Evolutionary conservation across 92 coral and sea anemone genomes (phyloP).

Genomic region (Actinernus sp.): DNA sequence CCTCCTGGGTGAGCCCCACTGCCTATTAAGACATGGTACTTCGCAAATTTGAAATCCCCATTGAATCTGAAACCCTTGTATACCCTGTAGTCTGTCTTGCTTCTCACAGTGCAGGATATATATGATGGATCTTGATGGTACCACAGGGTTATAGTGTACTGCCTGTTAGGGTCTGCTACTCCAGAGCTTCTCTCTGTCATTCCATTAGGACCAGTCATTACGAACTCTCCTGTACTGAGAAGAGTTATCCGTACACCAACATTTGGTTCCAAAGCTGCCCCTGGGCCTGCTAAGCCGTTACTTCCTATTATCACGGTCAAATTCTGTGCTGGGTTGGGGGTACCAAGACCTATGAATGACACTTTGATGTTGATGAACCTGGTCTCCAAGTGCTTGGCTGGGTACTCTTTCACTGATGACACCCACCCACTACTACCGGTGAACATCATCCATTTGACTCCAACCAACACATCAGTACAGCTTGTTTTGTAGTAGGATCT

Average conservation of each 20-base stretch:
- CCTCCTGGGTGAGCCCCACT: neutral
- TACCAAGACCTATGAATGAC: conserved; percentile 12
- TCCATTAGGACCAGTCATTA: conserved; percentile 15
- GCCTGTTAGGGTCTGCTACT: conserved; percentile 14
- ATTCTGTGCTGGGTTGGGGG: conserved; percentile 6
- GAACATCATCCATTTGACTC: conserved; percentile 70
- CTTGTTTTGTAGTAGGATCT: conserved; percentile 6
- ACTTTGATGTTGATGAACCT: neutral
- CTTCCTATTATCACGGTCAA: conserved; percentile 19
- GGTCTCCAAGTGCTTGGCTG: neutral
- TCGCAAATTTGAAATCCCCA: neutral
- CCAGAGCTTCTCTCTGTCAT: neutral
- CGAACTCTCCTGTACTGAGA: conserved; percentile 10
- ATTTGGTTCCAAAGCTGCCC: neutral
- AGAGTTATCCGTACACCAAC: conserved; percentile 12
- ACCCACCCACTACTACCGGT: conserved; percentile 75
- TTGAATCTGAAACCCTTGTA: neutral
- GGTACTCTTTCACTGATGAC: conserved; percentile 24
- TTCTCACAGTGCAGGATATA: neutral
- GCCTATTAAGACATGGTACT: neutral
- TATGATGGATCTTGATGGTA: neutral
- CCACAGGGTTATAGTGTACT: neutral
- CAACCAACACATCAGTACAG: conserved; percentile 73
- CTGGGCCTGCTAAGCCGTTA: conserved; percentile 6
- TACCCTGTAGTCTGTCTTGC: neutral